Conservation (phyloP, 1,140 invertebrate genomes). For the Drosophila tristis region DNA sequence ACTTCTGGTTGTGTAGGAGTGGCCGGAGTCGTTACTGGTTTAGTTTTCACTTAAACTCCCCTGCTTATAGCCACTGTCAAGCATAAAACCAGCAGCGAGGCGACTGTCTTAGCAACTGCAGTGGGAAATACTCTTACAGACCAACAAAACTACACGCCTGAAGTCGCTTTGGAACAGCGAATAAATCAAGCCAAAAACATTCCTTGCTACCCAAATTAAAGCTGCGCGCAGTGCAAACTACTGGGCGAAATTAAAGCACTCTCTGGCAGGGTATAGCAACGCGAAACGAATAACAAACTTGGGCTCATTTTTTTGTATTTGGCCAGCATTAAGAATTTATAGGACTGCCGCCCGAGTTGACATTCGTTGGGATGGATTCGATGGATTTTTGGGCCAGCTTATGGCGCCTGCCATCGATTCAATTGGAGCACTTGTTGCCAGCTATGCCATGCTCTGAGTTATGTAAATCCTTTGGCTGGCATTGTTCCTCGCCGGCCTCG, state of each 20-base stretch:
- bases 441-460: slow-evolving; percentile 31
- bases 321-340: slow-evolving; percentile 42
- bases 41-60: slow-evolving; percentile 35
- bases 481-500: neutral
- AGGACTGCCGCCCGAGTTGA: slow-evolving; percentile 5
- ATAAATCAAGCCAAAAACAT: too few species aligned
- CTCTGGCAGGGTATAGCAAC: neutral
- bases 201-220: too few species aligned
- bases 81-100: too few species aligned
- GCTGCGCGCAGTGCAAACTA: too few species aligned
- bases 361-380: slow-evolving; percentile 32
- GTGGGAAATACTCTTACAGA: too few species aligned
- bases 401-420: slow-evolving; percentile 49
- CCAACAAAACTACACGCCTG: too few species aligned
- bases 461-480: slow-evolving; percentile 57
- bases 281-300: slow-evolving; percentile 45
- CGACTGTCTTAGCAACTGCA: too few species aligned
- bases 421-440: slow-evolving; percentile 49
- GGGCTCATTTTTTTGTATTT: slow-evolving; percentile 25
- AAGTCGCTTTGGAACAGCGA: too few species aligned
- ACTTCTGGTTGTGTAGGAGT: slow-evolving; percentile 29
- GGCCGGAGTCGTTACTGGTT: slow-evolving; percentile 36
- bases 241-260: too few species aligned
- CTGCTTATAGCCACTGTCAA: slow-evolving; percentile 29
- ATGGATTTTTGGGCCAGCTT: slow-evolving; percentile 60